Percentiles rank a stretch among this genome's conserved stretches.
Conservation (phyloP, 2,888 invertebrate genomes). For the Cheilosia impressa region DNA sequence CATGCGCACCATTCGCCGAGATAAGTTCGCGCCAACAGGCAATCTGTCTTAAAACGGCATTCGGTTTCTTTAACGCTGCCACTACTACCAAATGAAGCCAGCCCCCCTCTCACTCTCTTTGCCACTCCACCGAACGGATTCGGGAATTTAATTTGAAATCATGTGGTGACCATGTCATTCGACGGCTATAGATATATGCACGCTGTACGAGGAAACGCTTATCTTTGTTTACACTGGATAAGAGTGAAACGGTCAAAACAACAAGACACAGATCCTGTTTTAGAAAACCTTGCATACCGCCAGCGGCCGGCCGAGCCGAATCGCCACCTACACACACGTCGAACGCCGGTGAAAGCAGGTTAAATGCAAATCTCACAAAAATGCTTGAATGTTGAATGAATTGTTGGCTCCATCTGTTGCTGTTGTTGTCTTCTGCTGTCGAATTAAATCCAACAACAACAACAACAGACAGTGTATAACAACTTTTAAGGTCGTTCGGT, state of each 20-base stretch:
- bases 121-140: constrained; percentile 51
- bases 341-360: constrained; percentile 80
- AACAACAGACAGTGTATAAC: constrained; percentile 35
- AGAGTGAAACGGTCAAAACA: constrained; percentile 64
- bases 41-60: constrained; percentile 65
- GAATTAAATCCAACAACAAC: constrained; percentile 45
- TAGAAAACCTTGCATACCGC: constrained; percentile 77
- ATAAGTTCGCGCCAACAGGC: constrained; percentile 65
- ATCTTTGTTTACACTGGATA: constrained; percentile 69
- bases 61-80: constrained; percentile 21
- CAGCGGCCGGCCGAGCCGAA: constrained; percentile 33
- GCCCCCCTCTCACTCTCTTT: background rate
- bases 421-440: constrained; percentile 39
- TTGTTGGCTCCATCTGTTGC: constrained; percentile 48
- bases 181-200: constrained; percentile 11
- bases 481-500: constrained; percentile 72
- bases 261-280: constrained; percentile 64
- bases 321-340: constrained; percentile 56
- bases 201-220: constrained; percentile 11
- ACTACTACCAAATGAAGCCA: background rate
- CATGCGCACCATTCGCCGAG: constrained; percentile 49
- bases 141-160: constrained; percentile 71
- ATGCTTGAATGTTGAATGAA: constrained; percentile 60
- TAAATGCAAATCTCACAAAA: constrained; percentile 79
- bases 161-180: constrained; percentile 71